Evolutionary conservation across 2,797 vertebrate genomes (phyloP), one percentile per base, ranked within the genome.

Genomic region (Paguma larvata): DNA sequence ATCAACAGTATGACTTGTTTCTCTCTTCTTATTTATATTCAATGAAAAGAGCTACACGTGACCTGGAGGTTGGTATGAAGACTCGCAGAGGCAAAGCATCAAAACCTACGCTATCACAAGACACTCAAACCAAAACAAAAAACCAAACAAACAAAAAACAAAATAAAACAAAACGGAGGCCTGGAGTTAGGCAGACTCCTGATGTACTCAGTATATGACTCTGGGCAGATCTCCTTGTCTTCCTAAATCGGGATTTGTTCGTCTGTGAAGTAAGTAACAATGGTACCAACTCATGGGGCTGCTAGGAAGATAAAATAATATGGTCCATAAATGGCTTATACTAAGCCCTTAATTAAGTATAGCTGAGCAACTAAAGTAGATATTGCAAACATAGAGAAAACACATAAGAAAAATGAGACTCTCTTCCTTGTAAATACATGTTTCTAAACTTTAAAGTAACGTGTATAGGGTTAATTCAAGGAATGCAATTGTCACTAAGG

Each of bases 401-500:
- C 32, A 0, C 30, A 15, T 44, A 65, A 48, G 38, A 46, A 88
- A 84, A 85, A 19, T 1, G 63, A 78, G 41, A 85, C 46, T 56
- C 21, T 75, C 30, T 46, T 90, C 23, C 30, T 78, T 93, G 11
- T 56, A 83, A 85, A 65, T 85, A 72, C 5, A 34, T 48, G 0
- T 19, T 80, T 95, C 9, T 19, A 27, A 67, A 46, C 34, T 94
- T 94, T 96, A 78, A 95, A 70, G 6, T 30, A 67, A 67, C 30
- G 21, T 4, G 4, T 18, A 25, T 32, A n/a, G 80, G 10, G 9
- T 67, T 59, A 14, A 95, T 34, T 44, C 67, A 82, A 80, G 15
- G 23, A 84, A 56, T 73, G 1, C 1, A 38, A 41, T 3, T 32
- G 1, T 63, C 91, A 72, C 30, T 82, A 44, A 92, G 62, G 41